Evolutionary conservation across 2,888 invertebrate species (phyloP), one percentile per base, ranked within the genome.

Genomic region (Calliphora vomitoria): DNA sequence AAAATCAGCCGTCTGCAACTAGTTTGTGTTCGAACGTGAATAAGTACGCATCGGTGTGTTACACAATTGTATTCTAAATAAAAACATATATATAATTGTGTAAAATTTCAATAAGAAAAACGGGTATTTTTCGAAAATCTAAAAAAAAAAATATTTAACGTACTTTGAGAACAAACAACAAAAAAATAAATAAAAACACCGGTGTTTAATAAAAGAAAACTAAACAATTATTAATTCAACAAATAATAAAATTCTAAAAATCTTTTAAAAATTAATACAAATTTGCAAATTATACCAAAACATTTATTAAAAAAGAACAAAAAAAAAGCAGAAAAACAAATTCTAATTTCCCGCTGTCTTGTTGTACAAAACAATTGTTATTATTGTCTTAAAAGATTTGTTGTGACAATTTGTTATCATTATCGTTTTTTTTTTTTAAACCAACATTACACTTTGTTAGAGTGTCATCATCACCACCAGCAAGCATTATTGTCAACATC

Each of bases 11-110:
- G 89, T 88, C 88, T 87, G 88, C 90, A 91, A 92, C 92, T 91
- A 93, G 93, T 93, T 92, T 91, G 92, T 92, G 91, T 90, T 93
- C 90, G 92, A 93, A 93, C 93, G 93, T 92, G 93, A 92, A 91
- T 92, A 91, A 91, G 92, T 92, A 90, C 92, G 92, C 92, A 92
- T 92, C 92, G 91, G 89, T 89, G 81, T 74, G 55, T 69, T 20
- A 55, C 18, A 55, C n/a, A 76, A 71, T 74, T 72, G 69, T 53
- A 55, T 66, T 58, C 68, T 4, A 66, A 60, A 68, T 78, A 47
- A 38, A 82, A 64, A 79, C 18, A 55, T 62, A 11, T 38, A 58
- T 41, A 69, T 11, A 18, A 50, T 55, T 47, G 55, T 58, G 60
- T 47, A 31, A 44, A 60, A 25, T 58, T 64, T 41, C 4, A 18